Percentiles rank a stretch among this genome's conserved stretches.
phyloP scores from a whole-genome alignment of 2,888 invertebrate species.

The Ryuthela nishihirai region DNA sequence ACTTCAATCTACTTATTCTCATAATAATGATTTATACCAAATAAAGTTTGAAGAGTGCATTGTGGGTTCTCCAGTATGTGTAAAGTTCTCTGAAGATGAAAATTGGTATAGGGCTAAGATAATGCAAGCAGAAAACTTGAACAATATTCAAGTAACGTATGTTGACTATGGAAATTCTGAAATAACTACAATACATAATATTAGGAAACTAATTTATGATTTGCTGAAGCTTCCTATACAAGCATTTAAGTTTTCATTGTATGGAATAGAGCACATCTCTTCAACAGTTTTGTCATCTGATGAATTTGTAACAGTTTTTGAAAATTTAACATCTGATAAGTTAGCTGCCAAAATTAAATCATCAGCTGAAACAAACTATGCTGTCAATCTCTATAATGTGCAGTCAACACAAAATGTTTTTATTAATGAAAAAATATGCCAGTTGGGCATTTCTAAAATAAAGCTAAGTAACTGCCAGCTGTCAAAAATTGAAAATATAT shows the following conservation, averaged over 20 bases:
- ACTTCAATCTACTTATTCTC: slow-evolving; percentile 6
- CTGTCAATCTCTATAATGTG: slow-evolving; percentile 2
- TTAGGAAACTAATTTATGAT: slow-evolving; percentile 43
- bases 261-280: not conserved
- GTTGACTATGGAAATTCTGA: slow-evolving; percentile 50
- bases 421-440: slow-evolving; percentile 18
- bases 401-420: not conserved
- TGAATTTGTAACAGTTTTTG: slow-evolving; percentile 3
- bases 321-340: slow-evolving; percentile 15
- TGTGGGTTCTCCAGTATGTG: slow-evolving; percentile 22
- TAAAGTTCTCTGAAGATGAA: slow-evolving; percentile 45
- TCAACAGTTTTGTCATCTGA: slow-evolving; percentile 9
- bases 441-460: not conserved
- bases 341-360: slow-evolving; percentile 4
- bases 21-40: not conserved
- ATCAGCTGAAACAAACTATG: slow-evolving; percentile 1
- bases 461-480: not conserved
- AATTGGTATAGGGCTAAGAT: slow-evolving; percentile 47
- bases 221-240: slow-evolving; percentile 44
- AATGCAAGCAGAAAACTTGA: slow-evolving; percentile 16
- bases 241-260: slow-evolving; percentile 43
- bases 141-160: slow-evolving; percentile 45
- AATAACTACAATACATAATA: slow-evolving; percentile 38
- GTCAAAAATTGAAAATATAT: slow-evolving; percentile 12
- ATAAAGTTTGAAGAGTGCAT: slow-evolving; percentile 7